These are phyloP conservation scores for Acleris laterana DNA, from an alignment of 2,888 invertebrate genomes.

Conservation along the genomic window DNA sequence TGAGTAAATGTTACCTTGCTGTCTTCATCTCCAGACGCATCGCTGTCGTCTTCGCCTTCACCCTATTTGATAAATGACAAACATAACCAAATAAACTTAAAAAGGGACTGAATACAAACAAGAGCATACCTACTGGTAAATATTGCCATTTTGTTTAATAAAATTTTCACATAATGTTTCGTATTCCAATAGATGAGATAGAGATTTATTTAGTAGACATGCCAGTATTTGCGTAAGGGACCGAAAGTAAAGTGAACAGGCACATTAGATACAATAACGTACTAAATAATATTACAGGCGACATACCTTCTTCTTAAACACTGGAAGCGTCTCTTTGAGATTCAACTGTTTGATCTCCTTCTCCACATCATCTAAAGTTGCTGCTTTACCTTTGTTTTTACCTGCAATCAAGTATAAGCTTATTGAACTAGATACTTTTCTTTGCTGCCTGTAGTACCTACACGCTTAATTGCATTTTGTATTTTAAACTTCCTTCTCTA, in stretches of 20 bases:
- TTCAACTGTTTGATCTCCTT: constrained; percentile 77
- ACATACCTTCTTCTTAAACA: constrained; percentile 57
- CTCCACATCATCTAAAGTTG: constrained; percentile 71
- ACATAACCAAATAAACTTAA: constrained; percentile 2
- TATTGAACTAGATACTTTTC: not conserved
- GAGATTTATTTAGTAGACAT: no score
- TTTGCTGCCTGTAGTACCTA: no score
- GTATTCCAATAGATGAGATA: no score
- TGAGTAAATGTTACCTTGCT: constrained; percentile 49
- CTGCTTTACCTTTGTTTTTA: constrained; percentile 73
- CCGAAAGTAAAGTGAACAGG: no score
- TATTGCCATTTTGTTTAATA: no score
- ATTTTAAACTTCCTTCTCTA: no score
- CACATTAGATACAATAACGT: not conserved
- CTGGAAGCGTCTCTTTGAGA: constrained; percentile 63
- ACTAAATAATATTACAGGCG: not conserved
- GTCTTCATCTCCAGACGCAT: constrained; percentile 51
- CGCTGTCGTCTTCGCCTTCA: constrained; percentile 47
- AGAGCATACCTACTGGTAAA: not conserved
- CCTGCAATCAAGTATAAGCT: constrained; percentile 48
- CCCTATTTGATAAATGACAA: constrained; percentile 17
- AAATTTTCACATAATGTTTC: no score
- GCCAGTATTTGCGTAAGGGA: no score
- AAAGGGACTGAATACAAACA: not conserved
- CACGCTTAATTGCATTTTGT: no score